phyloP scores from a whole-genome alignment of 2,113 vertebrate species.

The Pluvialis apricaria region DNA sequence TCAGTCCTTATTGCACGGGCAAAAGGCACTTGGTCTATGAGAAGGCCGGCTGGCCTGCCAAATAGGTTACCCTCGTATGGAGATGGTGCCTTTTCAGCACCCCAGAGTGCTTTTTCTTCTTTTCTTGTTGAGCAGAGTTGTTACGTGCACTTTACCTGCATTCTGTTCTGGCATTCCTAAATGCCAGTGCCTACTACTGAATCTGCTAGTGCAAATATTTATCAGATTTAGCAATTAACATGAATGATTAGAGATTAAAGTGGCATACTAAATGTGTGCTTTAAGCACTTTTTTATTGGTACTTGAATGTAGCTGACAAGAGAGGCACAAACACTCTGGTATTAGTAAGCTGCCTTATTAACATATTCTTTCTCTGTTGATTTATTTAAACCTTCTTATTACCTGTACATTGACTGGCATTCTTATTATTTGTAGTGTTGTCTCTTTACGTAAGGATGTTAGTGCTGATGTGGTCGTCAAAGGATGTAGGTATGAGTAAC shows the following conservation, averaged over 20 bases:
- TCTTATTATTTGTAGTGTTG: background rate
- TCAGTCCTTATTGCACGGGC: background rate
- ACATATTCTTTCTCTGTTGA: background rate
- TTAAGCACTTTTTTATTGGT: background rate
- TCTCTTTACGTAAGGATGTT: background rate
- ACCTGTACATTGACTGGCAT: background rate
- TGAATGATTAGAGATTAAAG: background rate
- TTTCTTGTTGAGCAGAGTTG: background rate
- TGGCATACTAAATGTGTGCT: background rate
- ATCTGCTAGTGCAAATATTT: background rate
- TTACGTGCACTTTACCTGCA: rapidly evolving
- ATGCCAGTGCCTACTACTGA: background rate
- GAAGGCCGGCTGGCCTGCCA: background rate
- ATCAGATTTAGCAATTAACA: background rate
- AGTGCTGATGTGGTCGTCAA: background rate
- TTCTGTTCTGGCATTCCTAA: background rate
- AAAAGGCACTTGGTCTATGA: background rate
- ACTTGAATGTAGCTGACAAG: background rate
- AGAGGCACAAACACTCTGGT: background rate
- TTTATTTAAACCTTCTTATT: background rate
- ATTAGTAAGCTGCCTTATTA: background rate
- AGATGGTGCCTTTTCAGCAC: background rate
- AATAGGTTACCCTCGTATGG: background rate
- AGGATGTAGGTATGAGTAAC: background rate
- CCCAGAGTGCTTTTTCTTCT: background rate